Conservation (phyloP, 2,113 vertebrate genomes). For the Xiphophorus hellerii region DNA sequence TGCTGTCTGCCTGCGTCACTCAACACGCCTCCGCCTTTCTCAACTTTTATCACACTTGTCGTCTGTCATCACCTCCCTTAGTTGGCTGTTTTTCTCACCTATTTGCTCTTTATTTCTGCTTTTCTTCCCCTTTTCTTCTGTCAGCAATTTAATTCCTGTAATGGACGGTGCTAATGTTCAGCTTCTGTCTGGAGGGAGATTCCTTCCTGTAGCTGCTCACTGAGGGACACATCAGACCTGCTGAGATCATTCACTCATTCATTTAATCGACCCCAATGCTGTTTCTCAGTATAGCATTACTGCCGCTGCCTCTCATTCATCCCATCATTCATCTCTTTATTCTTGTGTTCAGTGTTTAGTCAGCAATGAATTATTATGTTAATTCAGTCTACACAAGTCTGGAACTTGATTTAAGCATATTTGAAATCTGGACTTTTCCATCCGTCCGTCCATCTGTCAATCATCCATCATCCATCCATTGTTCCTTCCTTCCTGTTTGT, state of each 20-base stretch:
- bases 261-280: constrained; percentile 9
- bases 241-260: constrained; percentile 56
- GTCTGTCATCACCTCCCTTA: constrained; percentile 19
- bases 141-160: constrained; percentile 38
- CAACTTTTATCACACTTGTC: constrained; percentile 14
- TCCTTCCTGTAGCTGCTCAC: constrained; percentile 55
- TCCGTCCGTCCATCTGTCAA: too few species aligned
- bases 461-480: background rate
- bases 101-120: background rate
- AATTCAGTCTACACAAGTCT: background rate
- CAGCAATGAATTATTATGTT: background rate
- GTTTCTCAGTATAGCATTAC: background rate
- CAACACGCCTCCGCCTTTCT: constrained; percentile 16
- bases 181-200: constrained; percentile 44
- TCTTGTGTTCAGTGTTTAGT: background rate
- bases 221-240: constrained; percentile 8
- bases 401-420: too few species aligned
- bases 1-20: constrained; percentile 52
- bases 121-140: background rate
- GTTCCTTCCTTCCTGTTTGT: background rate
- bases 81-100: background rate
- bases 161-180: constrained; percentile 55
- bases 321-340: background rate
- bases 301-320: background rate
- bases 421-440: too few species aligned